Conservation (phyloP, 2,797 vertebrate genomes). For the Fringilla coelebs region DNA sequence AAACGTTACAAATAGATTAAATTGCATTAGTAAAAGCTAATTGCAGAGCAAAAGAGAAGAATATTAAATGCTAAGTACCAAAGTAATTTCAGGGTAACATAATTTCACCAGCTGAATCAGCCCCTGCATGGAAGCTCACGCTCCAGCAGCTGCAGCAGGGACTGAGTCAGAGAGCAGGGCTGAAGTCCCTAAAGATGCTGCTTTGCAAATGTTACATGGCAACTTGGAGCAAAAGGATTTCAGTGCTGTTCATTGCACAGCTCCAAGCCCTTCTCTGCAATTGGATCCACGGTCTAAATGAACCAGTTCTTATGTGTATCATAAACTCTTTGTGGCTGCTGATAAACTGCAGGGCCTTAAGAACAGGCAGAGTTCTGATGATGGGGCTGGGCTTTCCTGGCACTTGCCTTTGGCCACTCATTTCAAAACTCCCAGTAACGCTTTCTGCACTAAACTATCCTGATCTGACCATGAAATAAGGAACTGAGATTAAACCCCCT, state of each 20-base stretch:
- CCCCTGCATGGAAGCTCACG: background rate
- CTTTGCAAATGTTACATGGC: background rate
- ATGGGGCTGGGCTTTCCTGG: background rate
- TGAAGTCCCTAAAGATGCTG: background rate
- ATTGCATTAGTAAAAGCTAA: slow-evolving; percentile 68
- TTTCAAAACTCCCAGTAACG: background rate
- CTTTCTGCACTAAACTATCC: background rate
- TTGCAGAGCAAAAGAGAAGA: slow-evolving; percentile 59
- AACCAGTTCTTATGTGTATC: background rate
- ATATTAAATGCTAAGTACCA: slow-evolving; percentile 59
- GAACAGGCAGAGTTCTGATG: background rate
- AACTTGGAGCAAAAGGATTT: background rate
- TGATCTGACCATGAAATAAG: background rate
- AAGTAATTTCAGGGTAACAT: slow-evolving; percentile 39
- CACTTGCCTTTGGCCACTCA: background rate
- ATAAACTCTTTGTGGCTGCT: background rate
- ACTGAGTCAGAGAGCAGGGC: background rate
- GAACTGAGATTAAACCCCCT: background rate
- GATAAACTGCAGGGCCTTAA: background rate
- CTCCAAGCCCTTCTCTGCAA: background rate
- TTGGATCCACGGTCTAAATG: background rate
- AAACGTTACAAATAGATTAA: slow-evolving; percentile 68
- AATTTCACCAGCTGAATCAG: slow-evolving; percentile 49
- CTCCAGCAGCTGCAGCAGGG: background rate
- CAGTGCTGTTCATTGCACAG: background rate